A percentile compares a stretch with the other conserved stretches of the same genome.
Conservation (phyloP, 1,140 invertebrate genomes). For the Amyelois transitella region DNA sequence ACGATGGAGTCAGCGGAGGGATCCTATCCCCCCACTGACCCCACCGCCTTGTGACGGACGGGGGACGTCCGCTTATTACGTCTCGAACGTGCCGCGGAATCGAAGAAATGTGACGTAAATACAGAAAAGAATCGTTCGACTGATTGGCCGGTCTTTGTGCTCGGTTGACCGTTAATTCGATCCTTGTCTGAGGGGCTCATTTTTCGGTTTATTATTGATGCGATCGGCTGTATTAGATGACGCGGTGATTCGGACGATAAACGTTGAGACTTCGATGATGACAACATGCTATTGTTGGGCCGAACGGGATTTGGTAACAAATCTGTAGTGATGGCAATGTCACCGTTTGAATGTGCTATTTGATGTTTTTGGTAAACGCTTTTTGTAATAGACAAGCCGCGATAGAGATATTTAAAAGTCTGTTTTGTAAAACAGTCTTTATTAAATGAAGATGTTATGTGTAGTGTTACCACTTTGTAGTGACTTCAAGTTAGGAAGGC, state of each 20-base stretch:
- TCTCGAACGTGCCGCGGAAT: slow-evolving; percentile 69
- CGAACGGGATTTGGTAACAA: background rate
- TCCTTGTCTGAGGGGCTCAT: slow-evolving; percentile 47
- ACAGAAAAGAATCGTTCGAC: slow-evolving; percentile 58
- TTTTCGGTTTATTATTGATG: slow-evolving; percentile 54
- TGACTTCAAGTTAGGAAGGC: too few species aligned
- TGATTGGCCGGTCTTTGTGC: slow-evolving; percentile 62
- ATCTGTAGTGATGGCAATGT: background rate
- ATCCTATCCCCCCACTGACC: slow-evolving; percentile 27
- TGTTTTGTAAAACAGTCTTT: too few species aligned
- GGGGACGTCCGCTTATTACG: slow-evolving; percentile 66
- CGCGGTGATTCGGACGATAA: background rate
- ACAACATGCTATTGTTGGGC: background rate
- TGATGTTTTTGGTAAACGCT: too few species aligned
- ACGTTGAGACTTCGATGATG: background rate
- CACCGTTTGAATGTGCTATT: background rate
- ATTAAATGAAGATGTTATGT: too few species aligned
- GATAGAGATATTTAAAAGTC: too few species aligned
- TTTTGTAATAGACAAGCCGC: too few species aligned
- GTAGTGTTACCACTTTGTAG: too few species aligned
- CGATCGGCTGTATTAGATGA: slow-evolving; percentile 5
- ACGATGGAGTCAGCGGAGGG: too few species aligned
- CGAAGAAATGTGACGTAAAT: slow-evolving; percentile 71
- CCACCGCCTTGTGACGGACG: slow-evolving; percentile 48
- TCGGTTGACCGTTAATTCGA: slow-evolving; percentile 64